These are phyloP conservation scores for Hiodon alosoides DNA, from an alignment of 2,113 vertebrate genomes.

Conservation along the genomic window DNA sequence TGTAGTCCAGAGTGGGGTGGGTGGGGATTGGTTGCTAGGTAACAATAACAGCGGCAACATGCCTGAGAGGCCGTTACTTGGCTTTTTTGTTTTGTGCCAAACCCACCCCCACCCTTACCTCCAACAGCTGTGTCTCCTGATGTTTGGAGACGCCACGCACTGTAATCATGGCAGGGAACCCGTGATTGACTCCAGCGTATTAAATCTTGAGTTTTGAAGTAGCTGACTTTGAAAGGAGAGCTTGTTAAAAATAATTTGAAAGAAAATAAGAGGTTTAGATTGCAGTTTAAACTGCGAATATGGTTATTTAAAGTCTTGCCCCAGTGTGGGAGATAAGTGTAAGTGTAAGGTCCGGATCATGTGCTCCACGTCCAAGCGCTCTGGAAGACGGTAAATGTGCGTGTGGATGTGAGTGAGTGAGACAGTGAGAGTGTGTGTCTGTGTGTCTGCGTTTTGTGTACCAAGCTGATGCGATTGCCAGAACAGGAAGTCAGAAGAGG, in stretches of 20 bases:
- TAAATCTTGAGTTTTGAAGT: background rate
- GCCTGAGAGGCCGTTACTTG: background rate
- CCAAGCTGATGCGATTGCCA: conserved; percentile 8
- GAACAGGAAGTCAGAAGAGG: conserved; percentile 15
- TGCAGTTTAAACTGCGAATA: background rate
- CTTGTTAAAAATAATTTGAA: background rate
- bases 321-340: no score
- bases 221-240: background rate
- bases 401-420: background rate
- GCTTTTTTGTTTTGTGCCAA: background rate
- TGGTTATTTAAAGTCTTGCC: no score
- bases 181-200: background rate
- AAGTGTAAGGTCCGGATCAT: no score
- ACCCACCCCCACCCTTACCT: background rate
- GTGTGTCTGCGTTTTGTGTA: background rate
- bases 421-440: background rate
- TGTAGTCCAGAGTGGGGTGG: background rate
- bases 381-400: no score
- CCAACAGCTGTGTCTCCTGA: background rate
- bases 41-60: conserved; percentile 21
- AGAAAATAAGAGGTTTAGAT: background rate
- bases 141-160: background rate
- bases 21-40: conserved; percentile 24
- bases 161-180: background rate
- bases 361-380: no score